Evolutionary conservation across 1,140 invertebrate genomes (phyloP).

Genomic region (Ips nitidus): DNA sequence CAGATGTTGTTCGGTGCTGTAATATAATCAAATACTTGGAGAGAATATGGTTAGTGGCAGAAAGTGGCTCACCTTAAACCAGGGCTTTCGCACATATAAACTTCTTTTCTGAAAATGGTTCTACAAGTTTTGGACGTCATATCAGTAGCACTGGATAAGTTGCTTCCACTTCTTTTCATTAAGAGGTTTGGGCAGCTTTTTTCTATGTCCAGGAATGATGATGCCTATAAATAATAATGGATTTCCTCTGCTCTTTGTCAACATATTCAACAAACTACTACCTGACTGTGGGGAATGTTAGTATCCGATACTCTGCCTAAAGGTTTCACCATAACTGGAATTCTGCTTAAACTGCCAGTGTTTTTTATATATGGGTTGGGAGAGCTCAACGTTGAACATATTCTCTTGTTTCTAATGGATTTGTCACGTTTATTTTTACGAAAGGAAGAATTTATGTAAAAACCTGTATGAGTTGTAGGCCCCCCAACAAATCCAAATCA

Average conservation of each 20-base stretch:
- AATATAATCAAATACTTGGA: background rate
- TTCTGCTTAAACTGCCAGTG: constrained; percentile 8
- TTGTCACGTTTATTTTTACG: background rate
- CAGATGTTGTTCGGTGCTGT: constrained; percentile 15
- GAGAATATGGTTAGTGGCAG: background rate
- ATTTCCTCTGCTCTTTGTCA: constrained; percentile 3
- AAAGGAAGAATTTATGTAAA: background rate
- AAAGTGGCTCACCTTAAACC: background rate
- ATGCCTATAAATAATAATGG: background rate
- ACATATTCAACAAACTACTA: background rate
- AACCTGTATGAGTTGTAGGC: constrained; percentile 13
- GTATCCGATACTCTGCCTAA: constrained; percentile 16
- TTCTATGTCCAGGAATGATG: constrained; percentile 3
- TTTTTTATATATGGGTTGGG: background rate
- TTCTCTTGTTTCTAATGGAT: background rate
- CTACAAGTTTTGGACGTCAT: constrained; percentile 15
- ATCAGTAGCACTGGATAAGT: constrained; percentile 18
- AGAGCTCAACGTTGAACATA: constrained; percentile 11
- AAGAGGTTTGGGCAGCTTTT: constrained; percentile 31
- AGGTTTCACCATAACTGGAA: constrained; percentile 21
- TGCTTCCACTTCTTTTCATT: constrained; percentile 27
- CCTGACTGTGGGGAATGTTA: background rate
- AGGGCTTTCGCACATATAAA: constrained; percentile 1
- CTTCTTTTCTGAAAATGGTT: constrained; percentile 19
- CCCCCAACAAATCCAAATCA: constrained; percentile 6